Conservation (phyloP, 2,888 invertebrate species). For the Camponotus fellah region DNA sequence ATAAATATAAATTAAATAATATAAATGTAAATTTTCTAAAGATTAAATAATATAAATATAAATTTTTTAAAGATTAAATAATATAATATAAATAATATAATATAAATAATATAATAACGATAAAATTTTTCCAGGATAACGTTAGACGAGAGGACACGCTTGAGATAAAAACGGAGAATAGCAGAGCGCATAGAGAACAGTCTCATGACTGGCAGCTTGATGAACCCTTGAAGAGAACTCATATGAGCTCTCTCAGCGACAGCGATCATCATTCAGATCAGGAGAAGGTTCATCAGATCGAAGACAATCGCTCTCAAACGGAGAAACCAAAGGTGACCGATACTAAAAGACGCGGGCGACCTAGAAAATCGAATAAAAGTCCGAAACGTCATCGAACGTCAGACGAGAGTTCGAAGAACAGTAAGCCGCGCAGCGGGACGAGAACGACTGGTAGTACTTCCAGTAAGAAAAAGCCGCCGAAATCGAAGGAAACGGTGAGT, state of each 20-base stretch:
- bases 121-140: constrained; percentile 68
- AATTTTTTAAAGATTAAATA: too few relatives aligned
- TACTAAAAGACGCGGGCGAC: constrained; percentile 86
- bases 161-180: constrained; percentile 72
- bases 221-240: constrained; percentile 84
- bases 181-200: constrained; percentile 70
- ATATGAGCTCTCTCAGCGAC: constrained; percentile 86
- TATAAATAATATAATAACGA: too few relatives aligned
- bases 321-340: constrained; percentile 85
- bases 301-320: constrained; percentile 73
- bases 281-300: constrained; percentile 79
- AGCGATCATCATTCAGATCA: constrained; percentile 83
- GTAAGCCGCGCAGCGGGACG: constrained; percentile 74
- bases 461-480: constrained; percentile 85
- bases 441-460: constrained; percentile 62
- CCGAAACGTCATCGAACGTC: constrained; percentile 78
- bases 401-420: constrained; percentile 77
- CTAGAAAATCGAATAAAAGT: constrained; percentile 86
- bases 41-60: too few relatives aligned
- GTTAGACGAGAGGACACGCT: constrained; percentile 77
- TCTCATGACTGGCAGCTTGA: constrained; percentile 81
- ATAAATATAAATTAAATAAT: too few relatives aligned
- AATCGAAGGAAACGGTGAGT: constrained; percentile 84
- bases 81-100: too few relatives aligned
- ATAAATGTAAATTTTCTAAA: too few relatives aligned